A percentile compares a stretch with the other conserved stretches of the same genome.
Conservation (phyloP, 2,113 vertebrate species). For the Nettapus auritus region DNA sequence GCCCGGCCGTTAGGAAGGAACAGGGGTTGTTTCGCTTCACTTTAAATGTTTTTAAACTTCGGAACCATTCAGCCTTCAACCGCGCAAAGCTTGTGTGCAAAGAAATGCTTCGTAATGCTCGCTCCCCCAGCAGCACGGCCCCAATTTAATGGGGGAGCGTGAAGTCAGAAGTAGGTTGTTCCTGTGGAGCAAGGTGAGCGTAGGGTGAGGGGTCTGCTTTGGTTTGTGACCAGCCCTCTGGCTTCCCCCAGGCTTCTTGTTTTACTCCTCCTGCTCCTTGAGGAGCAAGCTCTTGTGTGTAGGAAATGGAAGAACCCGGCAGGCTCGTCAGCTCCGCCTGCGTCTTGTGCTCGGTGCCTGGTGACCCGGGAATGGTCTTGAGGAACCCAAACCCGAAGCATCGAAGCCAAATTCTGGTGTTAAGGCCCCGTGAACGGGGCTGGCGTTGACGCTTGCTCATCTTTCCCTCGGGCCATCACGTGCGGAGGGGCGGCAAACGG, state of each 20-base stretch:
- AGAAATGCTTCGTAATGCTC: background rate
- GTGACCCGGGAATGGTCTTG: accelerated
- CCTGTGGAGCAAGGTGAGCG: background rate
- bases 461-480: background rate
- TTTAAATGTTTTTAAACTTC: background rate
- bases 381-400: background rate
- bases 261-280: background rate
- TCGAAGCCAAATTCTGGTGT: background rate
- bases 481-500: background rate
- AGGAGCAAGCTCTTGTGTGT: background rate
- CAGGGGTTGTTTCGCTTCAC: constrained; percentile 46
- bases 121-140: background rate
- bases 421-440: background rate
- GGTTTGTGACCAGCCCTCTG: background rate
- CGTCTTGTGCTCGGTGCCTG: accelerated
- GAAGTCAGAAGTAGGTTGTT: background rate
- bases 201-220: background rate
- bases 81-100: background rate
- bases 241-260: background rate
- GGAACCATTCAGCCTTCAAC: background rate
- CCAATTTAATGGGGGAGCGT: background rate
- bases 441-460: background rate
- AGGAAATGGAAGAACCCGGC: background rate
- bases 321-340: background rate
- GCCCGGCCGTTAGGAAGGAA: background rate